Evolutionary conservation across 2,113 vertebrate genomes (phyloP).

Genomic region (Cebidichthys violaceus): DNA sequence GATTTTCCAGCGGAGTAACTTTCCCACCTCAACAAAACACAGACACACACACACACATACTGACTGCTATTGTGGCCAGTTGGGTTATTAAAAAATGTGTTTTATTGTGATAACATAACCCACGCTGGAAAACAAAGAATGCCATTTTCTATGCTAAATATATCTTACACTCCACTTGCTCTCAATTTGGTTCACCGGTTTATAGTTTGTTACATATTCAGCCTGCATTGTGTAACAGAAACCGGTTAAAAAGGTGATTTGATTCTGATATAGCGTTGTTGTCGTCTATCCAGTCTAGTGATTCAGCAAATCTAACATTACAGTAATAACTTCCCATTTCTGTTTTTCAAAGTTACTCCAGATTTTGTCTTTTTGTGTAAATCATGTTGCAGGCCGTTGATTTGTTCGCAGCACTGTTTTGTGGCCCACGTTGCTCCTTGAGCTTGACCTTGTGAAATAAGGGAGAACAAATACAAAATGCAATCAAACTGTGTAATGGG

Average conservation of each 20-base stretch:
- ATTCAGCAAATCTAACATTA: neutral
- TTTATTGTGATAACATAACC: constrained; percentile 28
- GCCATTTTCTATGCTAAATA: constrained; percentile 38
- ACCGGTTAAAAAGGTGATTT: constrained; percentile 10
- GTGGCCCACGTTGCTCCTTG: too few species aligned
- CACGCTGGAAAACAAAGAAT: constrained; percentile 23
- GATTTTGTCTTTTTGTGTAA: neutral
- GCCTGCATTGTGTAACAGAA: neutral
- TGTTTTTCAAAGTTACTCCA: neutral
- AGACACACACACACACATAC: neutral
- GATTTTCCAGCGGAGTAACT: constrained; percentile 1
- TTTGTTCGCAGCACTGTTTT: neutral
- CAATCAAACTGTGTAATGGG: constrained; percentile 16
- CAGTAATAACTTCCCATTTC: neutral
- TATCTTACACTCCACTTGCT: constrained; percentile 40
- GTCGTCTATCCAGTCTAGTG: neutral
- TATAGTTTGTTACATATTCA: constrained; percentile 18
- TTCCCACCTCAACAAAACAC: neutral
- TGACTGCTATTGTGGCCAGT: neutral
- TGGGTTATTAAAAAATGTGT: constrained; percentile 8
- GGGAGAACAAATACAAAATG: constrained; percentile 6
- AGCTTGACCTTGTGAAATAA: constrained; percentile 11
- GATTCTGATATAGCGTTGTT: neutral
- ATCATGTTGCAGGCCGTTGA: neutral
- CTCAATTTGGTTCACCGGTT: constrained; percentile 13